Evolutionary conservation across 2,113 vertebrate genomes (phyloP).

Genomic region (Myiopsitta monachus): DNA sequence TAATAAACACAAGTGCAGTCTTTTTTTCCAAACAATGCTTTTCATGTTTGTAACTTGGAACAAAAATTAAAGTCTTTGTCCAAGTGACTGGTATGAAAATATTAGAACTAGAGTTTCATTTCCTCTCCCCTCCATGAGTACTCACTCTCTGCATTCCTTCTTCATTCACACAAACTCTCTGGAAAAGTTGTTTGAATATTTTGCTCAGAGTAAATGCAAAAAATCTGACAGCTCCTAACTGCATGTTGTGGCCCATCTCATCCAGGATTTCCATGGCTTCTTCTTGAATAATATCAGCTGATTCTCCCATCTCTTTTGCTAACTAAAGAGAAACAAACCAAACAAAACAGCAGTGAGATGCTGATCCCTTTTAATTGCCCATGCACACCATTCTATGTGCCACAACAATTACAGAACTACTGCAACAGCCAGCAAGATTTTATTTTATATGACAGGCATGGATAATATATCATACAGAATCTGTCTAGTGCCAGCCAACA

Average conservation of each 20-base stretch:
- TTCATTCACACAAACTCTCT: conserved; percentile 90
- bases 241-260: conserved; percentile 92
- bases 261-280: conserved; percentile 89
- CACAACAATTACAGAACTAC: background rate
- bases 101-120: background rate
- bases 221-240: conserved; percentile 87
- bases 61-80: background rate
- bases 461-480: background rate
- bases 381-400: background rate
- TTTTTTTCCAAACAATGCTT: background rate
- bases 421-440: background rate
- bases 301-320: conserved; percentile 79
- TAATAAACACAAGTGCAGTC: background rate
- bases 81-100: background rate
- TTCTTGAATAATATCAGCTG: conserved; percentile 77
- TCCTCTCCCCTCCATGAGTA: background rate
- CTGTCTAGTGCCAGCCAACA: background rate
- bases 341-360: background rate
- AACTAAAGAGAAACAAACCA: conserved; percentile 73
- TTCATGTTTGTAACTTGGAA: background rate
- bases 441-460: background rate
- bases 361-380: background rate
- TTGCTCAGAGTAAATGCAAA: conserved; percentile 91
- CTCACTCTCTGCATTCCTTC: conserved; percentile 96
- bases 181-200: conserved; percentile 91